Base-by-base conservation (phyloP, 1,140 invertebrate genomes). In the Pogonomyrmex californicus region DNA sequence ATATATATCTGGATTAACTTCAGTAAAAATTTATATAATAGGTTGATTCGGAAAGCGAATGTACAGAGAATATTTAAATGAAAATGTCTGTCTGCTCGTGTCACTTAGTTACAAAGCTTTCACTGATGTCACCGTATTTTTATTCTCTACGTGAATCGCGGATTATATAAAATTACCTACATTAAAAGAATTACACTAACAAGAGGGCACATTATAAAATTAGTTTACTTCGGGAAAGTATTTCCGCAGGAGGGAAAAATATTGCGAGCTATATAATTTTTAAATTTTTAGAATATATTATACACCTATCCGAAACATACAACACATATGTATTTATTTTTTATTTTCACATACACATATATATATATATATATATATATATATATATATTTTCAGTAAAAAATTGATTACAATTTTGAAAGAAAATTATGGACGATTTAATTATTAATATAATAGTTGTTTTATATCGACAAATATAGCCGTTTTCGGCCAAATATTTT, bases 11-110 rank as follows among this genome's bases (percentile, higher is more conserved):
- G 51, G 63, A 81, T 81, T 81, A 81, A 81, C 38, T 70, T 81
- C 38, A 70, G 65, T 44, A 70, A 81, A 81, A 81, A 70, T 70
- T 81, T 70, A 81, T 81, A 56, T 70, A 81, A 81, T 66, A 36
- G 62, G 63, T 54, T 81, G 65, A 81, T 81, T 56, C 51, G 56
- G 38, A 81, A 23, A 58, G 7, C 65, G 78, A 23, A 56, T 65
- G 66, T 56, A 81, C 63, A 81, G 68, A 56, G 78, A 70, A 81
- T 70, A 70, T 81, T 81, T 70, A 81, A 81, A 81, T 70, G 78
- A 81, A 70, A 81, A 81, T 81, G 63, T 70, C 78, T 70, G 47
- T 81, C 78, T 70, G 78, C 63, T 70, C 78, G n/a, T 70, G 23
- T 81, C 78, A 58, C 51, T 38, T 81, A 30, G 63, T 70, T 81